Base-by-base conservation (phyloP, 2,888 invertebrate genomes). In the Brachypterus glaber region DNA sequence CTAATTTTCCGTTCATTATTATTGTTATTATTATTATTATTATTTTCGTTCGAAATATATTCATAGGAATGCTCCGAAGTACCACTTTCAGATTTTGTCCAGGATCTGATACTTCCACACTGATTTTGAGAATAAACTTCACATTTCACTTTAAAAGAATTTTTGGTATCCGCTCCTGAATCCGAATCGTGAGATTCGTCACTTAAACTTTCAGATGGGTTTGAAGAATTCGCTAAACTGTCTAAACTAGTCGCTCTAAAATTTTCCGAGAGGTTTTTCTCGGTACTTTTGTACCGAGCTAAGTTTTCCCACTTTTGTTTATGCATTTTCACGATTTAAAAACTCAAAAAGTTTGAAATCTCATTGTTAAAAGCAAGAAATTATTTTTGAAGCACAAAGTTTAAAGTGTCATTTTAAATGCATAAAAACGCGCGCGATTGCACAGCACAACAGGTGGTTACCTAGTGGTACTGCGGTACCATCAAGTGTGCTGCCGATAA, bases 161-260 rank as follows among this genome's bases (percentile, higher is more conserved):
- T 54, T 37, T 60, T 59, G 5, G 52, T 54, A 18, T 79, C 79
- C n/a, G 77, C 74, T 36, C 79, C 78, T 1, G 79, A 79, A 56
- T 79, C 75, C 14, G 74, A 75, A 32, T 64, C 63, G 40, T 73
- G 72, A 26, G 72, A 73, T 53, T 77, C 77, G 21, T 74, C 77
- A 50, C 73, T 74, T 16, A 73, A 73, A 38, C 72, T 73, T 43
- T 75, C 67, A 38, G 71, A 77, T 30, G 71, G 73, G 51, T 78
- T 78, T 0, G 79, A 79, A 3, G 79, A 75, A 63, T 79, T 79
- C 41, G 79, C 79, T 17, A 81, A 68, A 45, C 78, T 79, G 57
- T 81, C 81, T 33, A 81, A 61, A 2, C 79, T 79, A 31, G 77
- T 73, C 2, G 76, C 70, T 36, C 57, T 54, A 45, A 50, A 57